Percentiles rank a stretch among this genome's conserved stretches.
These are phyloP conservation scores for Dinoponera quadriceps DNA, from an alignment of 1,140 invertebrate species.

Conservation along the genomic window DNA sequence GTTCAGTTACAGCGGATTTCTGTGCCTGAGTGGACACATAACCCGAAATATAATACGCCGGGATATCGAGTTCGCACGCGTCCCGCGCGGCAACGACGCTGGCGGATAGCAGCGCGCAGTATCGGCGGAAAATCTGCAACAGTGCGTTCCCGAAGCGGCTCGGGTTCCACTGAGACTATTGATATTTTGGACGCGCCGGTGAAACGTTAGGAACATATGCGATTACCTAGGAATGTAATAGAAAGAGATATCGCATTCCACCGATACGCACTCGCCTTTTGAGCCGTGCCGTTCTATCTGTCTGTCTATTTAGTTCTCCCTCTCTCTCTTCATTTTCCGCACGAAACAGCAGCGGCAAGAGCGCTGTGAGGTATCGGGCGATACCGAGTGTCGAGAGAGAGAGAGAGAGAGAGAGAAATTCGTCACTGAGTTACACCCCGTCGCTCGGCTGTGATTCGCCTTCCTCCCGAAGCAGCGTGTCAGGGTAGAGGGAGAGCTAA, in stretches of 20 bases:
- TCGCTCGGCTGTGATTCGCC: not conserved
- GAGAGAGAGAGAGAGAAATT: too few species aligned
- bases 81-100: too few species aligned
- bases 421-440: too few species aligned
- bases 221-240: not conserved
- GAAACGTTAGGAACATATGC: not conserved
- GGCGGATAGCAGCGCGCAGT: not conserved
- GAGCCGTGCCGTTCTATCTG: too few species aligned
- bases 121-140: slow-evolving; percentile 22
- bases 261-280: not conserved
- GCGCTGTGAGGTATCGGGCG: too few species aligned
- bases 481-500: not conserved
- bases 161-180: not conserved
- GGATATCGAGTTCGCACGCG: slow-evolving; percentile 19
- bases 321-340: not conserved
- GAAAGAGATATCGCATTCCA: slow-evolving; percentile 2
- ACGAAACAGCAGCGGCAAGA: too few species aligned
- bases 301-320: too few species aligned
- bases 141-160: slow-evolving; percentile 2
- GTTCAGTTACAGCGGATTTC: slow-evolving; percentile 48
- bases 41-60: slow-evolving; percentile 40
- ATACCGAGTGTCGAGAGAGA: too few species aligned
- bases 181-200: not conserved
- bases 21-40: slow-evolving; percentile 48
- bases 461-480: not conserved